A percentile compares a stretch with the other conserved stretches of the same genome.
Conservation (phyloP, 2,113 vertebrate genomes). For the Limanda limanda region DNA sequence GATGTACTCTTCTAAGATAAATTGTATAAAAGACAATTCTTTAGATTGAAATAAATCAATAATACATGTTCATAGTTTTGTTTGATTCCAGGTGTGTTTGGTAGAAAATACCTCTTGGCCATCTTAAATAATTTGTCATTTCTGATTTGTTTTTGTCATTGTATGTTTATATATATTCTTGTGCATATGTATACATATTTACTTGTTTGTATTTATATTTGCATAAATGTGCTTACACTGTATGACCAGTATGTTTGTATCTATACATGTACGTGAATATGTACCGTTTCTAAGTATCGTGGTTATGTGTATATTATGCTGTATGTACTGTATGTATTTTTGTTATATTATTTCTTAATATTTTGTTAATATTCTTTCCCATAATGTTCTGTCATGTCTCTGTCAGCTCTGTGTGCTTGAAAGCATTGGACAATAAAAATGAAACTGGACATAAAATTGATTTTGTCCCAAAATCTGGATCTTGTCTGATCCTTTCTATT, state of each 20-base stretch:
- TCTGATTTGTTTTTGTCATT: neutral
- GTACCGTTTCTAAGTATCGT: neutral
- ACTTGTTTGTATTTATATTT: constrained; percentile 1
- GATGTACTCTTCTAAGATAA: too few species aligned
- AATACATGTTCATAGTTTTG: too few species aligned
- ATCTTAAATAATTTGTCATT: too few species aligned
- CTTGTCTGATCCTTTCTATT: neutral
- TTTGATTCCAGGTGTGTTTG: neutral
- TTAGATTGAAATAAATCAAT: neutral
- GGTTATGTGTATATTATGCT: neutral
- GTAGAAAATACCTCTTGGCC: too few species aligned
- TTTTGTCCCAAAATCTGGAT: neutral
- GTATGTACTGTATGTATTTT: neutral
- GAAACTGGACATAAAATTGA: neutral
- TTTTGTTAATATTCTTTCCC: neutral
- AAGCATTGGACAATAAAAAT: neutral
- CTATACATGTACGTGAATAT: neutral
- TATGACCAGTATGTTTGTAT: neutral
- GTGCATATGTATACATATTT: neutral
- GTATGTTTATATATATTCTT: neutral
- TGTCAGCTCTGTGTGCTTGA: neutral
- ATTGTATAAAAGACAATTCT: neutral
- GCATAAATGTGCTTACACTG: neutral
- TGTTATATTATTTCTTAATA: neutral
- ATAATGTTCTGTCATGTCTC: neutral